Conservation (phyloP, 2,888 invertebrate species). For the Latrodectus hesperus region DNA sequence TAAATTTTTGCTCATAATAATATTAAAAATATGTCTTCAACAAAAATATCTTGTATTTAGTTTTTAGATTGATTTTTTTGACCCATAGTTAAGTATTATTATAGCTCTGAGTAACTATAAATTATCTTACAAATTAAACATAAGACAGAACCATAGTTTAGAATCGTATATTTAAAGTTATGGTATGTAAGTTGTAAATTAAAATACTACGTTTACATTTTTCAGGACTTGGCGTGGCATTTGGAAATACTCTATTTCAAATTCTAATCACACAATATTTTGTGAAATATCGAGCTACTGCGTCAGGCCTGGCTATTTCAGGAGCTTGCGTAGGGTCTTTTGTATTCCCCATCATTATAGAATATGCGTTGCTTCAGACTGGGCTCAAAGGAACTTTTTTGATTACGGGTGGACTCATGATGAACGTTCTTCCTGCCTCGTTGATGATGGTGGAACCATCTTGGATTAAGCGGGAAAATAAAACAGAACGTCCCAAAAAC, state of each 20-base stretch:
- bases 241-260: slow-evolving; percentile 30
- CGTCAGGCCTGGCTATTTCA: slow-evolving; percentile 26
- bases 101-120: too few species aligned
- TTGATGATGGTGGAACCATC: slow-evolving; percentile 29
- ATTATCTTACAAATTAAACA: too few species aligned
- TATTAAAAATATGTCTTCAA: too few species aligned
- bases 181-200: too few species aligned
- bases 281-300: slow-evolving; percentile 38
- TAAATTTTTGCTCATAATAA: too few species aligned
- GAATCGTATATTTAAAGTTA: too few species aligned
- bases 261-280: slow-evolving; percentile 37
- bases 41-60: too few species aligned
- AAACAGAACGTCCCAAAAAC: neutral
- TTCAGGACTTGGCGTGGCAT: slow-evolving; percentile 46
- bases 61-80: too few species aligned
- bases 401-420: slow-evolving; percentile 20
- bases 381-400: slow-evolving; percentile 38
- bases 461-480: slow-evolving; percentile 12
- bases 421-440: slow-evolving; percentile 35
- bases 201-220: too few species aligned
- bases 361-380: neutral
- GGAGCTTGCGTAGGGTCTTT: slow-evolving; percentile 54
- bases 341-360: slow-evolving; percentile 24
- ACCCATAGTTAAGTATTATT: too few species aligned
- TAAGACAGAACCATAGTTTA: too few species aligned